phyloP scores from a whole-genome alignment of 1,140 invertebrate species.

The Forficula auricularia region DNA sequence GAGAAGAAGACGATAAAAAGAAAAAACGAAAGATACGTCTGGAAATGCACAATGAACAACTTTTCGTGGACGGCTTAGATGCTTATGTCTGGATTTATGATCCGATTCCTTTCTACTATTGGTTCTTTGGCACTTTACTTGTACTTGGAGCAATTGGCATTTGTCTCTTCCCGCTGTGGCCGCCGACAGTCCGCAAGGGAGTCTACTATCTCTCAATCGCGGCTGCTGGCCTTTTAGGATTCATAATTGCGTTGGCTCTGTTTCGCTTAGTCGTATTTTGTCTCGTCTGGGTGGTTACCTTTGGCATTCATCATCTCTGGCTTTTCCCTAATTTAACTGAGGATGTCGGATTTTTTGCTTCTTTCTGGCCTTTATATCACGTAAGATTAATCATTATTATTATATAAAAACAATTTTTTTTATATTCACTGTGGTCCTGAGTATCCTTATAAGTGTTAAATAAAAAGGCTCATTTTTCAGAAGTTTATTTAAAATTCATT shows the following conservation, averaged over 20 bases:
- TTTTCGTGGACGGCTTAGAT: slow-evolving; percentile 82
- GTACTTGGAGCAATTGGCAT: slow-evolving; percentile 87
- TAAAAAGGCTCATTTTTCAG: too few relatives aligned
- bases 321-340: slow-evolving; percentile 94
- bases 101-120: slow-evolving; percentile 90
- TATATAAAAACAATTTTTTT: too few relatives aligned
- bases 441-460: too few relatives aligned
- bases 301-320: slow-evolving; percentile 90
- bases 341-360: slow-evolving; percentile 96
- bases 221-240: slow-evolving; percentile 81
- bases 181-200: slow-evolving; percentile 72
- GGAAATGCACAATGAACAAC: slow-evolving; percentile 90
- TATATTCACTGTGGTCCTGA: too few relatives aligned
- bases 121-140: slow-evolving; percentile 79
- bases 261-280: slow-evolving; percentile 82
- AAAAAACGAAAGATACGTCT: slow-evolving; percentile 54
- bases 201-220: slow-evolving; percentile 94
- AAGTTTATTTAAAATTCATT: too few relatives aligned
- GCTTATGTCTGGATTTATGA: slow-evolving; percentile 99
- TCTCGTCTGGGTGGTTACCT: slow-evolving; percentile 70
- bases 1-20: slow-evolving; percentile 27
- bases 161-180: slow-evolving; percentile 97
- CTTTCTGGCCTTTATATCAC: slow-evolving; percentile 93
- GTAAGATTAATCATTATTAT: slow-evolving; percentile 29
- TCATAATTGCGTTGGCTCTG: slow-evolving; percentile 78